Conservation (phyloP, 1,140 invertebrate genomes). For the Drosophila tropicalis region DNA sequence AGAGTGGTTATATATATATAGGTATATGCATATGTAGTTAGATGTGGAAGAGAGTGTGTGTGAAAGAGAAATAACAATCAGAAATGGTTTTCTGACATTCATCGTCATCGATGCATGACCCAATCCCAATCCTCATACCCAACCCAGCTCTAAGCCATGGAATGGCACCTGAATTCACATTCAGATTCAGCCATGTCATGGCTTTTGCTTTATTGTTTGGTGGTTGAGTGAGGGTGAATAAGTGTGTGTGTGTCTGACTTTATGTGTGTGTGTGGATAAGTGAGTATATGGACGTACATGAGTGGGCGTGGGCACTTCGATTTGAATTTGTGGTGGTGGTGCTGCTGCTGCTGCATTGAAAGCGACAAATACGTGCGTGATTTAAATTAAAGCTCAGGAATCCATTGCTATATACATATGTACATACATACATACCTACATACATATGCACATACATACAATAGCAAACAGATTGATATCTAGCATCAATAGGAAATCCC, state of each 20-base stretch:
- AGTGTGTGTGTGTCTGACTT: slow-evolving; percentile 8
- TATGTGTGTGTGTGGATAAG: slow-evolving; percentile 11
- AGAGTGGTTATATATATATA: not conserved
- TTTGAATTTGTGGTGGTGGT: slow-evolving; percentile 50
- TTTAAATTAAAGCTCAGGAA: slow-evolving; percentile 37
- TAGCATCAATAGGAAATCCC: not conserved
- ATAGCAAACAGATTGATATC: slow-evolving; percentile 1
- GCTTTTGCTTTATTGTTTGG: slow-evolving; percentile 21
- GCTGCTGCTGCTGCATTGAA: slow-evolving; percentile 25
- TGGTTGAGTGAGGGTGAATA: slow-evolving; percentile 2
- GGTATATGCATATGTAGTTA: slow-evolving; percentile 15
- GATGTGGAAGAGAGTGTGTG: not conserved
- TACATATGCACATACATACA: not conserved
- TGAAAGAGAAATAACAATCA: slow-evolving; percentile 35
- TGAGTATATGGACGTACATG: slow-evolving; percentile 11
- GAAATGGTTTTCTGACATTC: slow-evolving; percentile 25
- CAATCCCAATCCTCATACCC: not conserved
- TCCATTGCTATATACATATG: not conserved
- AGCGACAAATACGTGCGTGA: slow-evolving; percentile 43
- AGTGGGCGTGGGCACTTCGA: slow-evolving; percentile 19
- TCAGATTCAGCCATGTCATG: slow-evolving; percentile 13
- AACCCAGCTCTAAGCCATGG: not conserved
- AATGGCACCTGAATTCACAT: slow-evolving; percentile 16
- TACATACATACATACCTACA: not conserved
- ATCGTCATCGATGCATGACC: slow-evolving; percentile 21